A percentile compares a stretch with the other conserved stretches of the same genome.
Evolutionary conservation across 2,797 vertebrate species (phyloP).

Genomic region (Mionectes olivaceus): DNA sequence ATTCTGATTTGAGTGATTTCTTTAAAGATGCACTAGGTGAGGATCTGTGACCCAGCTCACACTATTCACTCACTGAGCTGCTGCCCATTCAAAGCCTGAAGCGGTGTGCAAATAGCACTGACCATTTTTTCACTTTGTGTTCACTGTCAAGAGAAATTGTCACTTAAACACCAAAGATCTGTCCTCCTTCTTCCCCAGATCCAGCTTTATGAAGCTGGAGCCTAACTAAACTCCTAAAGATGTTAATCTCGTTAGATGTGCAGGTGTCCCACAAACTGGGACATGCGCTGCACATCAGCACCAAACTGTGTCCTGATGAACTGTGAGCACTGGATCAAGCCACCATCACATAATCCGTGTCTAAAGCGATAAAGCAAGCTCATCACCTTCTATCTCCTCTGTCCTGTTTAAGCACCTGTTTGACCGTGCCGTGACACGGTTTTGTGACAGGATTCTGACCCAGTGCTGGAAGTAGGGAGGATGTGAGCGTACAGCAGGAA

Average conservation of each 20-base stretch:
- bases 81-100: neutral
- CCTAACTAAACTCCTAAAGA: neutral
- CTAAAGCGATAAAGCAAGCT: neutral
- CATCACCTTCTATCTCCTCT: neutral
- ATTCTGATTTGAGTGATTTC: neutral
- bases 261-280: neutral
- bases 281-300: rapidly evolving
- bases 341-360: neutral
- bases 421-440: rapidly evolving
- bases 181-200: neutral
- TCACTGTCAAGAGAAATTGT: neutral
- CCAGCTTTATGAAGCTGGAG: neutral
- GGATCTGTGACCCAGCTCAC: neutral
- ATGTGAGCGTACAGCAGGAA: neutral
- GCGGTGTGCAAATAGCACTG: neutral
- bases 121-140: neutral
- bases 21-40: neutral
- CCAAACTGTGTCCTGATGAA: neutral
- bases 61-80: neutral
- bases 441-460: neutral
- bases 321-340: neutral
- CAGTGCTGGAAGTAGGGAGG: neutral
- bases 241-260: neutral
- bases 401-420: neutral
- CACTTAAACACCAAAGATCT: neutral